Conservation (phyloP, 2,797 vertebrate species). For the Salmo trutta region DNA sequence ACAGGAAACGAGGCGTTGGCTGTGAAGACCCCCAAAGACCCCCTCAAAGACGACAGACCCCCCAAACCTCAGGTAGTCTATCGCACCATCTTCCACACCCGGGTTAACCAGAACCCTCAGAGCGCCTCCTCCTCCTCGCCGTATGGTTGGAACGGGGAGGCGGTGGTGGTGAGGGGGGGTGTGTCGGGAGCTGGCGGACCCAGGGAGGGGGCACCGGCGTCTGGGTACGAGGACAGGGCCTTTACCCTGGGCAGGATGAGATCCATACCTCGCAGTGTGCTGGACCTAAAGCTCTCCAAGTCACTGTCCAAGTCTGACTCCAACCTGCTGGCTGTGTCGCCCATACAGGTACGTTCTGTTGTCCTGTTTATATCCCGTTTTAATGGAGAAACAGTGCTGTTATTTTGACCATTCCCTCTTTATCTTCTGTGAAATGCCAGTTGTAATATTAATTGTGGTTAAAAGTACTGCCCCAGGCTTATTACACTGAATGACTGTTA, state of each 20-base stretch:
- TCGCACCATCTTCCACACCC: slow-evolving; percentile 92
- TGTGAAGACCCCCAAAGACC: slow-evolving; percentile 63
- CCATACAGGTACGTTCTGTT: slow-evolving; percentile 68
- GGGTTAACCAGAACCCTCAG: slow-evolving; percentile 76
- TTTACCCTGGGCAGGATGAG: slow-evolving; percentile 95
- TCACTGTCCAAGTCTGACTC: slow-evolving; percentile 94
- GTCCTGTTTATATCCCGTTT: background rate
- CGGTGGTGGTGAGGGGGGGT: slow-evolving; percentile 62
- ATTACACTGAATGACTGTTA: no score
- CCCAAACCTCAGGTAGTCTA: slow-evolving; percentile 89
- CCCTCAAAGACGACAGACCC: slow-evolving; percentile 63
- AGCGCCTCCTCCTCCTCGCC: slow-evolving; percentile 28
- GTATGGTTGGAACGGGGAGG: slow-evolving; percentile 71
- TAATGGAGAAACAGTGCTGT: background rate
- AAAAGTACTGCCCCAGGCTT: background rate
- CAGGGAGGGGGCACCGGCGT: slow-evolving; percentile 42
- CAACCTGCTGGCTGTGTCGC: slow-evolving; percentile 88
- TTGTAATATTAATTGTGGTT: background rate
- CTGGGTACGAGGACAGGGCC: slow-evolving; percentile 87
- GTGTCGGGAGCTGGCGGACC: slow-evolving; percentile 28
- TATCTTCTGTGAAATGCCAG: background rate
- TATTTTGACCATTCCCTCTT: background rate
- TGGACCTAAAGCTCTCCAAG: slow-evolving; percentile 91
- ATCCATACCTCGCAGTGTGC: slow-evolving; percentile 86
- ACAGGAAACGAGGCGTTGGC: slow-evolving; percentile 62